phyloP scores from a whole-genome alignment of 30 jellyfish, hydroid and myxozoan species.

The Mastigias papua region DNA sequence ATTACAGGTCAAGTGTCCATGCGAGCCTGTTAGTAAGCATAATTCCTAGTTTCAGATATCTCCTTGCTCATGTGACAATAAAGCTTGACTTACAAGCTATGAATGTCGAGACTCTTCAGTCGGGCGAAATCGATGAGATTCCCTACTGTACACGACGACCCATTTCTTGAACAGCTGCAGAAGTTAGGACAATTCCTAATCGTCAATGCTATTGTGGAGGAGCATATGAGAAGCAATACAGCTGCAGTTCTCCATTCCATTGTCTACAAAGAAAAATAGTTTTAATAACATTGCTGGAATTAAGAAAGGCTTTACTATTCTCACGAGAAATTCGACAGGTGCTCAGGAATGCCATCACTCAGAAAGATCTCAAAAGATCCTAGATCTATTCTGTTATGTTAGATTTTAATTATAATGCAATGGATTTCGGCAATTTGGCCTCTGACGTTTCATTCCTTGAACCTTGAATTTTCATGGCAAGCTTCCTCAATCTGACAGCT shows the following conservation, averaged over 20 bases:
- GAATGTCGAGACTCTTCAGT: neutral
- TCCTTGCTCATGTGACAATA: too few species aligned
- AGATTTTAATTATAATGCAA: neutral
- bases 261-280: neutral
- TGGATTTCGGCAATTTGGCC: too few species aligned
- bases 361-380: neutral
- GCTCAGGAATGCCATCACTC: neutral
- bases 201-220: slow-evolving; percentile 14
- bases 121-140: neutral
- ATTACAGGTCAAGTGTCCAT: too few species aligned
- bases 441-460: too few species aligned
- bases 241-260: slow-evolving; percentile 24
- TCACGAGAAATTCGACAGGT: neutral
- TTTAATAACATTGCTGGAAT: neutral
- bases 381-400: neutral
- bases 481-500: too few species aligned
- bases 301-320: neutral
- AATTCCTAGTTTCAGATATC: too few species aligned
- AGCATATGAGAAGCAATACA: neutral
- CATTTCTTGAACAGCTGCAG: slow-evolving; percentile 23
- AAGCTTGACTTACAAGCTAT: slow-evolving; percentile 14
- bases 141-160: slow-evolving; percentile 9
- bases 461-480: too few species aligned
- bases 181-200: slow-evolving; percentile 27
- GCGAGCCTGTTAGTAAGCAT: too few species aligned